A percentile compares a stretch with the other conserved stretches of the same genome.
Evolutionary conservation across 2,888 invertebrate species (phyloP).

Genomic region (Aspidiotus rigidus): DNA sequence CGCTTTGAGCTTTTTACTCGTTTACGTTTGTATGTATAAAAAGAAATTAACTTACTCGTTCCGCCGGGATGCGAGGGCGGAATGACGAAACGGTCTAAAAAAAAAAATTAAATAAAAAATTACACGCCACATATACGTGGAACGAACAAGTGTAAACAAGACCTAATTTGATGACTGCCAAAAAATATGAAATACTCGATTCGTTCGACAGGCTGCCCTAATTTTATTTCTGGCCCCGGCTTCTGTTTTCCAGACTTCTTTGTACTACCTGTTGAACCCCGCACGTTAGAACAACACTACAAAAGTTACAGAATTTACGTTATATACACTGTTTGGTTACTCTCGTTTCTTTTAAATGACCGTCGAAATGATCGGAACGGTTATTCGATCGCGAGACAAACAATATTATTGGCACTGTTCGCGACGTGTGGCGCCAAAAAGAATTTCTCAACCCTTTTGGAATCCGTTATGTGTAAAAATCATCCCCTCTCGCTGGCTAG

Average conservation of each 20-base stretch:
- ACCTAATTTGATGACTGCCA: background rate
- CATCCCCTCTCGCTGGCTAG: background rate
- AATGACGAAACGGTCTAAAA: background rate
- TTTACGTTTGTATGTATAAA: too few relatives aligned
- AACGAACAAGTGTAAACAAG: background rate
- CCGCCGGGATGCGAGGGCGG: background rate
- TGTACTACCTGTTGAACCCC: too few relatives aligned
- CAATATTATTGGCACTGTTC: background rate
- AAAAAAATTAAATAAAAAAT: background rate
- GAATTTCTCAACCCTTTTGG: background rate
- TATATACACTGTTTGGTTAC: too few relatives aligned
- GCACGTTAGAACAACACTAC: too few relatives aligned
- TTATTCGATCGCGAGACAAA: too few relatives aligned
- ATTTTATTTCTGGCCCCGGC: background rate
- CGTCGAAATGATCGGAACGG: too few relatives aligned
- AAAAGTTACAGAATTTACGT: too few relatives aligned
- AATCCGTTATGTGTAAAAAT: background rate
- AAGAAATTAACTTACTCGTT: too few relatives aligned
- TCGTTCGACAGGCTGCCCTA: conserved; percentile 1
- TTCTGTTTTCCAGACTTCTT: too few relatives aligned
- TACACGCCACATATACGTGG: background rate
- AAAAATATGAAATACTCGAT: background rate
- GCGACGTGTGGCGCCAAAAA: background rate
- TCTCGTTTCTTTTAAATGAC: too few relatives aligned
- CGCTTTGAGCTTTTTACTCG: too few relatives aligned